Conservation (phyloP, 1,140 invertebrate genomes). For the Cataglyphis hispanica region DNA sequence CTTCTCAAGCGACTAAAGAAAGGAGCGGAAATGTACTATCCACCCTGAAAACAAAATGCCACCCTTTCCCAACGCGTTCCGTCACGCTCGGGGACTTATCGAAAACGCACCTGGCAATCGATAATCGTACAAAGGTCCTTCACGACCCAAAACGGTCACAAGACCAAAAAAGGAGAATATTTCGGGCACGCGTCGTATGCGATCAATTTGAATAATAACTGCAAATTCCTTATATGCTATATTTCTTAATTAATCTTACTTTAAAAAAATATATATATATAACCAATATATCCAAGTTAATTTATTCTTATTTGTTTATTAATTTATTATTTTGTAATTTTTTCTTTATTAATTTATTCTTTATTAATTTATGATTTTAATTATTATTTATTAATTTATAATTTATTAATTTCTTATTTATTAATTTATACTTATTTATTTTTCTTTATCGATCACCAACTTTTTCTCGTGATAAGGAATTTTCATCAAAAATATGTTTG, state of each 20-base stretch:
- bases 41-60: slow-evolving; percentile 63
- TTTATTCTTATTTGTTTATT: not conserved
- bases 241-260: slow-evolving; percentile 13
- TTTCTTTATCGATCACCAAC: slow-evolving; percentile 19
- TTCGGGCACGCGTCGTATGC: not conserved
- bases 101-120: slow-evolving; percentile 81
- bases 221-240: not conserved
- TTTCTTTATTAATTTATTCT: too few species aligned
- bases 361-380: too few species aligned
- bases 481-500: not conserved
- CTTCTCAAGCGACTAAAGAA: not conserved
- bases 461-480: not conserved
- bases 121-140: slow-evolving; percentile 73
- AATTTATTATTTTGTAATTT: too few species aligned
- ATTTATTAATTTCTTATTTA: too few species aligned
- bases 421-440: slow-evolving; percentile 4
- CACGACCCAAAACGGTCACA: slow-evolving; percentile 64
- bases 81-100: slow-evolving; percentile 74
- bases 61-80: slow-evolving; percentile 66
- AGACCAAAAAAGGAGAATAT: slow-evolving; percentile 28
- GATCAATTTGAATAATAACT: slow-evolving; percentile 16
- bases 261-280: not conserved
- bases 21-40: slow-evolving; percentile 49
- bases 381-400: too few species aligned
- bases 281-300: not conserved